A percentile compares a stretch with the other conserved stretches of the same genome.
Conservation (phyloP, 2,888 invertebrate genomes). For the Harpalus rufipes region DNA sequence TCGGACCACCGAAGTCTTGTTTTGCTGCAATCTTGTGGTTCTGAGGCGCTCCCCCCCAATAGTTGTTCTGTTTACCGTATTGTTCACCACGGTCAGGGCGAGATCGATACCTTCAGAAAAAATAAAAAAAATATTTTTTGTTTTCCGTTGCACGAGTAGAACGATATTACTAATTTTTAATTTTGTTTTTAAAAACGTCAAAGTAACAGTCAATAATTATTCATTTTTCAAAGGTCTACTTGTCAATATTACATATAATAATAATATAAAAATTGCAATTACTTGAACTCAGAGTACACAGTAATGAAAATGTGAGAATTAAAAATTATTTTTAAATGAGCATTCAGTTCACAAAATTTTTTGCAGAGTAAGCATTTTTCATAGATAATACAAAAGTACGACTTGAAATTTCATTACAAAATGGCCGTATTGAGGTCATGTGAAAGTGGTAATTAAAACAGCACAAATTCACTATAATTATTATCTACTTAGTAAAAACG, state of each 20-base stretch:
- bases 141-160: constrained; percentile 16
- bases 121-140: constrained; percentile 53
- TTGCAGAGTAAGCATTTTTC: constrained; percentile 1
- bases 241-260: constrained; percentile 19
- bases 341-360: neutral
- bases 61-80: constrained; percentile 79
- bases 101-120: constrained; percentile 79
- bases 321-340: constrained; percentile 9
- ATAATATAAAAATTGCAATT: neutral
- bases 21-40: constrained; percentile 75
- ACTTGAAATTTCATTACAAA: constrained; percentile 59
- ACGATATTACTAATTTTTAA: neutral
- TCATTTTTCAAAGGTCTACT: neutral
- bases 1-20: constrained; percentile 78
- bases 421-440: constrained; percentile 67
- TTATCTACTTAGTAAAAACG: constrained; percentile 37
- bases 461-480: constrained; percentile 51
- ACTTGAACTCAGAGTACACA: neutral
- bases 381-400: constrained; percentile 19
- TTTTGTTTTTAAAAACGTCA: constrained; percentile 1
- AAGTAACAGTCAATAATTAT: neutral
- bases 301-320: neutral
- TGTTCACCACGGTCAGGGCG: constrained; percentile 83
- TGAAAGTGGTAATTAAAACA: constrained; percentile 45
- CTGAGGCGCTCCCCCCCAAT: constrained; percentile 76